These are phyloP conservation scores for Eurois occulta DNA, from an alignment of 2,888 invertebrate species.

Conservation along the genomic window DNA sequence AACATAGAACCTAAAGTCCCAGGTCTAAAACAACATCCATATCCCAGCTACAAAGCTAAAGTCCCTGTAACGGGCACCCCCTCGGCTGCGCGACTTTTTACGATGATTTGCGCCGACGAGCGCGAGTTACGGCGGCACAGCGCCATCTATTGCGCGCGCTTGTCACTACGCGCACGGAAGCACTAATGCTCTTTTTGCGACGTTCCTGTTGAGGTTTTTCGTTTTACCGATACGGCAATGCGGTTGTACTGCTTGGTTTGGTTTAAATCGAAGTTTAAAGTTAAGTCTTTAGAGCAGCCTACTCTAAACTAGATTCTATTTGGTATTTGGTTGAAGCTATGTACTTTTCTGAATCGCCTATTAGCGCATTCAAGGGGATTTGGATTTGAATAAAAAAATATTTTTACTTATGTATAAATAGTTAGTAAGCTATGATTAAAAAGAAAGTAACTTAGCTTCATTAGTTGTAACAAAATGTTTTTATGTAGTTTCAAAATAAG, in stretches of 20 bases:
- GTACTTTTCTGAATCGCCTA: neutral
- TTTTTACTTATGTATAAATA: too few relatives aligned
- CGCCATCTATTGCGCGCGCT: slow-evolving; percentile 71
- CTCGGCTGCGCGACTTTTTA: slow-evolving; percentile 60
- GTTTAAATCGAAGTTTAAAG: slow-evolving; percentile 13
- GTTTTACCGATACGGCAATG: slow-evolving; percentile 56
- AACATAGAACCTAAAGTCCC: neutral
- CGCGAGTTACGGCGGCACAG: slow-evolving; percentile 64
- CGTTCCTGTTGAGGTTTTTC: slow-evolving; percentile 48
- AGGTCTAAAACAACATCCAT: slow-evolving; percentile 29
- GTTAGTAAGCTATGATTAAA: neutral
- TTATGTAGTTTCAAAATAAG: neutral
- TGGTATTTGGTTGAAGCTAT: neutral
- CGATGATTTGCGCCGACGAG: slow-evolving; percentile 73
- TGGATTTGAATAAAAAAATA: neutral
- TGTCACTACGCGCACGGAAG: slow-evolving; percentile 67
- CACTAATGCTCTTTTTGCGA: slow-evolving; percentile 66
- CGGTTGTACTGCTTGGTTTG: slow-evolving; percentile 35
- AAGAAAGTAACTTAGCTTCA: neutral
- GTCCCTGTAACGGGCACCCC: slow-evolving; percentile 31
- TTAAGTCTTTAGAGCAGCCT: neutral
- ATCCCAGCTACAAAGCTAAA: slow-evolving; percentile 15
- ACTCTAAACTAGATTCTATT: neutral
- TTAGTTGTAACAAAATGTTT: neutral
- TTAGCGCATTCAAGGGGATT: neutral